Evolutionary conservation across 1,140 invertebrate species (phyloP), one percentile per base, ranked within the genome.

Genomic region (Delia radicum): DNA sequence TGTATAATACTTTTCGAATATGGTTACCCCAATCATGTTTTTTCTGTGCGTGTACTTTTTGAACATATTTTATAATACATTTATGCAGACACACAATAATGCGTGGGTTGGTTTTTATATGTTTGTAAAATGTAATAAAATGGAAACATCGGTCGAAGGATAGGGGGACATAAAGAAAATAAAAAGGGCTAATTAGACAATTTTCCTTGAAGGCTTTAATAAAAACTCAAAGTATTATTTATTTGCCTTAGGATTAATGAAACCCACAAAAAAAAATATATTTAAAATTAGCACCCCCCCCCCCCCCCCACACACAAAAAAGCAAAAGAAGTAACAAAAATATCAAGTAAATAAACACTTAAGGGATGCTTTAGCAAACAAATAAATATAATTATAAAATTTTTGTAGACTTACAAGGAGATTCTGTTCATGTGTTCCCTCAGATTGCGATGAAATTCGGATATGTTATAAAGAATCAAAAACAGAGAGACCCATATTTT

Each of bases 171-270:
- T 27, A 63, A 63, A 63, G 24, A 26, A 24, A 13, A 63, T 29
- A 65, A 65, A 65, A 15, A 65, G 62, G 62, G 10, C 27, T 65
- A 65, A 65, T 65, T 65, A 65, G 62, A 65, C 62, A 65, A 65
- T 65, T 65, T 65, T 27, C 62, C 62, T 65, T 65, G 13, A 18
- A 28, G 12, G 26, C 24, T 27, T 13, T 10, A 63, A 63, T 27
- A 63, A 63, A 63, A 65, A 63, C 61, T 63, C 8, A 27, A 63
- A 63, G 21, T 65, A 15, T 13, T 65, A 27, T 28, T 29, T 65
- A 27, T 8, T 1, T 8, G 27, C 28, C 12, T 15, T 15, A 65
- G 62, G 62, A 65, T 65, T 65, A 65, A 29, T 27, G 62, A 29
- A 6, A 26, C n/a, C 27, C 28, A 65, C 5, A 15, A 65, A 65